Evolutionary conservation across 2,113 vertebrate species (phyloP).

Genomic region (Eclectus roratus): DNA sequence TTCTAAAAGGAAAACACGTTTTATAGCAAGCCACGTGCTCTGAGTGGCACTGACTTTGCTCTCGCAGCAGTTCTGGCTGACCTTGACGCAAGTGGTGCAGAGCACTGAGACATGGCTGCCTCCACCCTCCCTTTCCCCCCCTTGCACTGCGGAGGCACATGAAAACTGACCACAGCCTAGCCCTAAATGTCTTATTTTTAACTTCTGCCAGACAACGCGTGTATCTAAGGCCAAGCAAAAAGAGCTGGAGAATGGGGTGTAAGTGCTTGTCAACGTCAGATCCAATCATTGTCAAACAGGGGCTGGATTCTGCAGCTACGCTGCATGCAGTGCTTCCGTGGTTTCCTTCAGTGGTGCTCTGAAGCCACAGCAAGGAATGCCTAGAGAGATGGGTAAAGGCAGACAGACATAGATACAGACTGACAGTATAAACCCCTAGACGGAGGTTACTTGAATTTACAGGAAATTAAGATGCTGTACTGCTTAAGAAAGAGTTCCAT

Average conservation of each 20-base stretch:
- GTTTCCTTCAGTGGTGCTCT: not conserved
- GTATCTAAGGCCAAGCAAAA: conserved; percentile 1
- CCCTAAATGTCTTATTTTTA: conserved; percentile 59
- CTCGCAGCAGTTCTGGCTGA: conserved; percentile 29
- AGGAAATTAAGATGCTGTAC: conserved; percentile 47
- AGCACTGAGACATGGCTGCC: not conserved
- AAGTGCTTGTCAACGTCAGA: conserved; percentile 45
- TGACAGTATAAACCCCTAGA: conserved; percentile 50
- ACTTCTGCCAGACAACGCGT: conserved; percentile 48
- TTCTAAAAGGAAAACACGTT: not conserved
- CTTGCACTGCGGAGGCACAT: not conserved
- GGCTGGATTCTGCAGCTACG: conserved; percentile 19
- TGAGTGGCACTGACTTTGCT: not conserved
- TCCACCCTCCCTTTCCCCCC: not conserved
- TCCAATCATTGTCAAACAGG: not conserved
- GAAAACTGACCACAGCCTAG: conserved; percentile 4
- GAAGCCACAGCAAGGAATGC: not conserved
- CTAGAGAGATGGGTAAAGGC: conserved; percentile 46
- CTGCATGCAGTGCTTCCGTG: not conserved
- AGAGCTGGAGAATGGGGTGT: not conserved
- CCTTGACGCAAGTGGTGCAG: conserved; percentile 39
- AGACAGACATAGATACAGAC: conserved; percentile 45
- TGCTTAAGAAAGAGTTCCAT: conserved; percentile 40
- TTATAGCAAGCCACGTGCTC: not conserved
- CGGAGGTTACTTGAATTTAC: conserved; percentile 10